Percentiles rank a stretch among this genome's conserved stretches.
These are phyloP conservation scores for Habropoda laboriosa DNA, from an alignment of 1,140 invertebrate genomes.

Conservation along the genomic window DNA sequence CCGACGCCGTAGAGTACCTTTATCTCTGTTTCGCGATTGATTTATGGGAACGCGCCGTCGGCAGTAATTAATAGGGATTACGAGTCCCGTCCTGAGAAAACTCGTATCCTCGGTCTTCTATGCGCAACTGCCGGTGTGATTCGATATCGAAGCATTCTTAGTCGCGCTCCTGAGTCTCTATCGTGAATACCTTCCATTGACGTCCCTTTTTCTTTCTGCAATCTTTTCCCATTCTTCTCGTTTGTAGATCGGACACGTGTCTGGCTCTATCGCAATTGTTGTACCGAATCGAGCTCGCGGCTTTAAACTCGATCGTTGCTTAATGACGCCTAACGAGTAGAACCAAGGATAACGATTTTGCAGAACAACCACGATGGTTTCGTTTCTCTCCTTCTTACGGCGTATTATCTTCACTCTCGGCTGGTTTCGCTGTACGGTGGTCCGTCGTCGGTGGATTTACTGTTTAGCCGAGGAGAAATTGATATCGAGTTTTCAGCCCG, in stretches of 20 bases:
- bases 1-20: neutral
- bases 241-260: neutral
- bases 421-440: neutral
- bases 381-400: neutral
- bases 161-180: neutral
- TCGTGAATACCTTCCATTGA: neutral
- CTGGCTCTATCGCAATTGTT: constrained; percentile 1
- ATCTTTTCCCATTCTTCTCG: neutral
- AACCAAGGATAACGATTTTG: constrained; percentile 13
- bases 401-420: neutral
- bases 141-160: constrained; percentile 37
- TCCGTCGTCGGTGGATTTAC: neutral
- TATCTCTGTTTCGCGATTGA: constrained; percentile 34
- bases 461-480: constrained; percentile 1
- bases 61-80: constrained; percentile 48
- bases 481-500: constrained; percentile 11
- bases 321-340: constrained; percentile 11
- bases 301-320: neutral
- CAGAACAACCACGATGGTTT: neutral
- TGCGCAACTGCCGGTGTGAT: constrained; percentile 22
- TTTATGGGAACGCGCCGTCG: constrained; percentile 21
- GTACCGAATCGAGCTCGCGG: neutral
- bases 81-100: constrained; percentile 18
- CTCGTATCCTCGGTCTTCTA: constrained; percentile 20
- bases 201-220: neutral